Conservation (phyloP, 2,113 vertebrate species). For the Ailurus styani region DNA sequence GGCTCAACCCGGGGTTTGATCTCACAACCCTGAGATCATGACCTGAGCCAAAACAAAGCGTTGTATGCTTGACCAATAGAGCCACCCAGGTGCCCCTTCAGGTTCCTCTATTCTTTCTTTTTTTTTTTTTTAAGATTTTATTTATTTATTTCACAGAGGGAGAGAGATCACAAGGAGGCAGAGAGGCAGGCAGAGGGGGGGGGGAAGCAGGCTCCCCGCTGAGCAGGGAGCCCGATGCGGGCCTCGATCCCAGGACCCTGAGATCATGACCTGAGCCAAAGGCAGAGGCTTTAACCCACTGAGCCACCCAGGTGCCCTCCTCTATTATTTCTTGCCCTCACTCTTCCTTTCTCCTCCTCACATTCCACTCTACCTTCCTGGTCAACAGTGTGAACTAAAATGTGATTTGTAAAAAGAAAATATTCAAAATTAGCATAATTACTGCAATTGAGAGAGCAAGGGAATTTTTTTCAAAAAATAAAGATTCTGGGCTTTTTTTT, state of each 20-base stretch:
- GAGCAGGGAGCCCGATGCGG: background rate
- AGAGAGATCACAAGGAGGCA: no score
- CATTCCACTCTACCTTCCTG: background rate
- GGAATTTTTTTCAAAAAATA: background rate
- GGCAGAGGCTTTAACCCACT: background rate
- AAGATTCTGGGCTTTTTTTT: background rate
- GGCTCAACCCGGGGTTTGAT: background rate
- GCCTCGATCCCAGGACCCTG: background rate
- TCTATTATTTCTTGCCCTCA: background rate
- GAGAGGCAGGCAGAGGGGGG: no score
- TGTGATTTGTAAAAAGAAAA: background rate
- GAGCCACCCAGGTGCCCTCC: background rate
- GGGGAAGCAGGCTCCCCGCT: background rate
- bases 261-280: background rate
- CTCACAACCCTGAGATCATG: background rate
- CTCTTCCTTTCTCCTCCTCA: background rate
- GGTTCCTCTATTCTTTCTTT: no score
- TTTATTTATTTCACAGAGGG: no score
- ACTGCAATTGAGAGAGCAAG: background rate
- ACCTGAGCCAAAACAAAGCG: background rate
- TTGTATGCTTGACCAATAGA: no score
- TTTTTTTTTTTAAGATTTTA: no score
- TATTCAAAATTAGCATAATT: background rate
- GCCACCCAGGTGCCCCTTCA: no score
- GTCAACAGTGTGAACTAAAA: background rate